Base-by-base conservation (phyloP, 2,888 invertebrate genomes). In the Onchidella celtica region DNA sequence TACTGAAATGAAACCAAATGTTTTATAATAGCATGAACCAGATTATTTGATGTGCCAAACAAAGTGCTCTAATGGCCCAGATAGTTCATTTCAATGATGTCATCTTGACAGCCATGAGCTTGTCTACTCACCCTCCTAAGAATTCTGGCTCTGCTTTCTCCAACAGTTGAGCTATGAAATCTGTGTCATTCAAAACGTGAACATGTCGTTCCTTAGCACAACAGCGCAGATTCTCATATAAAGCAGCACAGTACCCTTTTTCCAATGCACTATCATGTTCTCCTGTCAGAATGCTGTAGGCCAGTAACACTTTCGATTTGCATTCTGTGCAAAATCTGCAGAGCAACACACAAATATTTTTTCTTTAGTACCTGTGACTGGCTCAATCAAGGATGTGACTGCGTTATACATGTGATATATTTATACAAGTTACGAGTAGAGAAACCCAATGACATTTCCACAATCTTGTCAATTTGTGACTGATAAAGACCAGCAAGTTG, bases 131-230 rank as follows among this genome's bases (percentile, higher is more conserved):
- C 96, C 95, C 95, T 93, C 97, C 98, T 86, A 97, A 95, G 69
- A 98, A 94, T 93, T 98, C 98, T 11, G 98, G 97, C 93, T 98
- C 97, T 29, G 97, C 98, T 89, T 97, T 95, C 77, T 96, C 96
- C 90, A 98, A 97, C 76, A 98, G 95, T 87, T 96, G 96, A 88
- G 96, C 96, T 88, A 98, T 97, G 93, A 97, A 97, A 89, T 97
- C 97, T 88, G 97, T 97, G 94, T 97, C 96, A 68, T 96, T 95
- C 93, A 96, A 96, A 89, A 98, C 95, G 94, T 98, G 98, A 87
- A 98, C 95, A 92, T 98, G 97, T 92, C 96, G 96, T 88, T 97
- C 97, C 84, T 96, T 95, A 86, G 97, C 95, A 93, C 98, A 98
- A 88, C 97, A 95, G 91, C 96, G 83, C 69, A 91, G 84, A 6